Percentiles rank a stretch among this genome's conserved stretches.
phyloP scores from a whole-genome alignment of 2,888 invertebrate genomes.

The Lysandra coridon region DNA sequence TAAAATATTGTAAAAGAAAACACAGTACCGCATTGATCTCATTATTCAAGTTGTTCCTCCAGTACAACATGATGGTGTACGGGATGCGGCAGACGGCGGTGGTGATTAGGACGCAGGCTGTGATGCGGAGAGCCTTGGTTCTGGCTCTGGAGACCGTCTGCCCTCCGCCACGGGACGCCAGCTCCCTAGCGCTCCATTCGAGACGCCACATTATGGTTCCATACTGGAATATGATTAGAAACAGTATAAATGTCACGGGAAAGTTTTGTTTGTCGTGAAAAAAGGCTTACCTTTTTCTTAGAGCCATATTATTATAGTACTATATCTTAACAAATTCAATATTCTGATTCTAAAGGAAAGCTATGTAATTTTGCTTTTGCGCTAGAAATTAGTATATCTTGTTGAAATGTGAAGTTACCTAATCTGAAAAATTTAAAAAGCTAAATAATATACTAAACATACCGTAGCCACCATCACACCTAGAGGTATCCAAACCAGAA shows the following conservation, averaged over 20 bases:
- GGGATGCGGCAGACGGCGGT: slow-evolving; percentile 86
- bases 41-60: slow-evolving; percentile 76
- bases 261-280: too few species aligned
- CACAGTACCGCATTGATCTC: slow-evolving; percentile 67
- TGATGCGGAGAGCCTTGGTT: slow-evolving; percentile 84
- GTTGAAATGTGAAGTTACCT: too few species aligned
- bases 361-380: too few species aligned
- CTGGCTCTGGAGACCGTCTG: slow-evolving; percentile 82
- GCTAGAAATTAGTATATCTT: too few species aligned
- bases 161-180: slow-evolving; percentile 82
- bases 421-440: too few species aligned
- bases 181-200: slow-evolving; percentile 83
- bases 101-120: slow-evolving; percentile 84
- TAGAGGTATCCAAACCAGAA: slow-evolving; percentile 89
- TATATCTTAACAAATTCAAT: too few species aligned
- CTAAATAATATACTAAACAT: slow-evolving; percentile 57
- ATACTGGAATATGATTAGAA: slow-evolving; percentile 50
- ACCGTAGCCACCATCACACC: slow-evolving; percentile 86
- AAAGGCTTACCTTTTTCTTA: too few species aligned
- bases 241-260: not conserved
- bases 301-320: too few species aligned
- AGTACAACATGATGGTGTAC: slow-evolving; percentile 86
- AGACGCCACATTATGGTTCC: slow-evolving; percentile 77
- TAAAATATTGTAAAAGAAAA: not conserved
- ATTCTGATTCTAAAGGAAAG: too few species aligned